Conservation (phyloP, 2,888 invertebrate species). For the Melanostoma mellinum region DNA sequence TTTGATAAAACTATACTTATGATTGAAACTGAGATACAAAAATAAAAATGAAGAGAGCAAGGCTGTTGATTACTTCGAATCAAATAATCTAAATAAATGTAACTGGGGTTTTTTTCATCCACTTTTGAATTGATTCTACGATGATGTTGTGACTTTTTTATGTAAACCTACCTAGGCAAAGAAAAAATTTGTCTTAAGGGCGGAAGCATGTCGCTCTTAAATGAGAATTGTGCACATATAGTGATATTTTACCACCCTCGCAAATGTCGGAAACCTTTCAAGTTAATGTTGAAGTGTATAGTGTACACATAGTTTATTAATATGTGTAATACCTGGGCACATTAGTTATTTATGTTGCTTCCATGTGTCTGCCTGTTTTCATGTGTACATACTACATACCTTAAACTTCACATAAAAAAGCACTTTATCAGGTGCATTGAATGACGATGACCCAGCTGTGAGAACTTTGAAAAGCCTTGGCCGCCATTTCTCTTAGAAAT, state of each 20-base stretch:
- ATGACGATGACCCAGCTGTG: conserved; percentile 21
- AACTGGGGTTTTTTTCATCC: too few species aligned
- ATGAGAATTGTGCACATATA: conserved; percentile 7
- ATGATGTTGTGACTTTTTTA: too few species aligned
- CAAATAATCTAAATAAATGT: too few species aligned
- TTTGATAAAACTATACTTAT: too few species aligned
- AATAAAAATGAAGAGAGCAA: too few species aligned
- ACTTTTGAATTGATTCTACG: too few species aligned
- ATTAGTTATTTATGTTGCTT: conserved; percentile 42
- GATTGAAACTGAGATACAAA: too few species aligned
- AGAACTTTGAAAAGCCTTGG: conserved; percentile 29
- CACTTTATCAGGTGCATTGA: conserved; percentile 24
- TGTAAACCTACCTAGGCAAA: too few species aligned
- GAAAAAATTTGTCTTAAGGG: not conserved
- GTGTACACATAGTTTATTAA: conserved; percentile 20
- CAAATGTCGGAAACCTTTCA: conserved; percentile 60
- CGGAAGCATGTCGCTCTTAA: conserved; percentile 22
- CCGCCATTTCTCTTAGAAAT: conserved; percentile 29
- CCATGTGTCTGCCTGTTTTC: conserved; percentile 1
- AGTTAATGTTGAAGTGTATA: conserved; percentile 35
- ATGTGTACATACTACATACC: not conserved
- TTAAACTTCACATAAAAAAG: not conserved
- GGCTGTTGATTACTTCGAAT: too few species aligned
- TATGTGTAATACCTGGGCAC: not conserved
- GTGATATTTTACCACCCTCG: conserved; percentile 15